Evolutionary conservation across 2,113 vertebrate genomes (phyloP).

Genomic region (Microcebus lehilahytsara): DNA sequence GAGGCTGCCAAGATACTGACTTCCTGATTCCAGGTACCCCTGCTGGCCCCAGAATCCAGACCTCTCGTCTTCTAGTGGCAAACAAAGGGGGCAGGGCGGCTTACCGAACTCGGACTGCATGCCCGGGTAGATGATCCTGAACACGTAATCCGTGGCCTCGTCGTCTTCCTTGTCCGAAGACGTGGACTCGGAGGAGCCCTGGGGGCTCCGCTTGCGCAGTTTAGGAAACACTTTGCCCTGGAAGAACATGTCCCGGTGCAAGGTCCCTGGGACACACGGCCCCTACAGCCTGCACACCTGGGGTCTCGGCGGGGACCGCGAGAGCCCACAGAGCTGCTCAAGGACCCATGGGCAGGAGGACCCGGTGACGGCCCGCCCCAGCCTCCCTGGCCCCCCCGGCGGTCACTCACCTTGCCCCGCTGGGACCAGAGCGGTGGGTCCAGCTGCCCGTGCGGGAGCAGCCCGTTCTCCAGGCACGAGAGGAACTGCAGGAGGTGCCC

Average conservation of each 20-base stretch:
- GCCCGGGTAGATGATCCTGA: slow-evolving; percentile 95
- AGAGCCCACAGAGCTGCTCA: background rate
- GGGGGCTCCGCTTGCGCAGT: slow-evolving; percentile 92
- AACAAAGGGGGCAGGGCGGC: slow-evolving; percentile 1
- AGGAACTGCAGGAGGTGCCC: slow-evolving; percentile 98
- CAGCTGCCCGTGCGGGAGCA: slow-evolving; percentile 96
- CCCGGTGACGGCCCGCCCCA: background rate
- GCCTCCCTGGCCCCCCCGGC: fast-evolving
- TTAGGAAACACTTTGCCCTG: slow-evolving; percentile 99
- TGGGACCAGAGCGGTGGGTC: slow-evolving; percentile 98
- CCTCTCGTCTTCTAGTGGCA: no score
- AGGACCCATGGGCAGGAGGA: background rate
- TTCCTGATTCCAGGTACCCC: background rate
- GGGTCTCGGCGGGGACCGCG: fast-evolving
- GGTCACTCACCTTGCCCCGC: slow-evolving; percentile 92
- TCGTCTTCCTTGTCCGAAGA: slow-evolving; percentile 96
- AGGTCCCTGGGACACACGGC: background rate
- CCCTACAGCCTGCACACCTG: fast-evolving
- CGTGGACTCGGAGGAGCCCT: slow-evolving; percentile 90
- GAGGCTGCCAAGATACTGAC: background rate
- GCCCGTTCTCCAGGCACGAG: slow-evolving; percentile 97
- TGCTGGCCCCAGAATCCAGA: background rate
- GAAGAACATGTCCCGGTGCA: background rate
- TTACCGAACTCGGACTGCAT: slow-evolving; percentile 94
- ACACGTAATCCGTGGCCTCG: slow-evolving; percentile 97